Percentiles rank a stretch among this genome's conserved stretches.
Evolutionary conservation across 2,113 vertebrate genomes (phyloP).

Genomic region (Scomber colias): DNA sequence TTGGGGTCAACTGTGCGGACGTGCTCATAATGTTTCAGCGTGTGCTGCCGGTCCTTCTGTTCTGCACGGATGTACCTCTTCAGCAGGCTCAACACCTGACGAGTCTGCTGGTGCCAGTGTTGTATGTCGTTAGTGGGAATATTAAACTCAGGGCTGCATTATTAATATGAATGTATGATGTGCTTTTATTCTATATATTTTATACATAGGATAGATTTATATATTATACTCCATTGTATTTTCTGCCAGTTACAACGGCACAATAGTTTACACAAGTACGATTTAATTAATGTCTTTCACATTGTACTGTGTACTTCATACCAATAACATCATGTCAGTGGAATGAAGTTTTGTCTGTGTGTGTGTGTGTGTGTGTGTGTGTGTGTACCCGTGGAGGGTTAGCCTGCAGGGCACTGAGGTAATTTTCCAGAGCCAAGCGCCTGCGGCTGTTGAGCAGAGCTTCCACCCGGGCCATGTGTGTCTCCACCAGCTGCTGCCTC

Average conservation of each 20-base stretch:
- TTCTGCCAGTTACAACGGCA: not conserved
- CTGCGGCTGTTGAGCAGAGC: constrained; percentile 94
- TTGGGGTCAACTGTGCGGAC: constrained; percentile 94
- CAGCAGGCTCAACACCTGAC: constrained; percentile 93
- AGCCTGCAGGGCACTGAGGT: constrained; percentile 91
- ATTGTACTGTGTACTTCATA: not conserved
- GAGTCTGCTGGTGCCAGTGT: constrained; percentile 82
- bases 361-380: constrained; percentile 1
- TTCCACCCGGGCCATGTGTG: constrained; percentile 96
- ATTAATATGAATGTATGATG: not conserved
- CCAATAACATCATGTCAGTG: not conserved
- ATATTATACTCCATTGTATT: not conserved
- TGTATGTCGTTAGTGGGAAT: not conserved
- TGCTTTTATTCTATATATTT: not conserved
- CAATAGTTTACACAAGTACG: too few species aligned
- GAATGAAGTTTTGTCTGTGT: not conserved
- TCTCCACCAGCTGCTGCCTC: constrained; percentile 97
- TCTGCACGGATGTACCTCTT: constrained; percentile 93
- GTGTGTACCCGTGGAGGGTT: constrained; percentile 89
- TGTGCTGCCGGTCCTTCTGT: constrained; percentile 96
- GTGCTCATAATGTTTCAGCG: constrained; percentile 94
- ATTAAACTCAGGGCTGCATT: not conserved
- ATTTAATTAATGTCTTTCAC: not conserved
- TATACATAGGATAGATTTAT: too few species aligned
- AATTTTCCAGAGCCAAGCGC: constrained; percentile 94